These are phyloP conservation scores for Drosophila ananassae DNA, from an alignment of 1,140 invertebrate genomes.

Conservation along the genomic window DNA sequence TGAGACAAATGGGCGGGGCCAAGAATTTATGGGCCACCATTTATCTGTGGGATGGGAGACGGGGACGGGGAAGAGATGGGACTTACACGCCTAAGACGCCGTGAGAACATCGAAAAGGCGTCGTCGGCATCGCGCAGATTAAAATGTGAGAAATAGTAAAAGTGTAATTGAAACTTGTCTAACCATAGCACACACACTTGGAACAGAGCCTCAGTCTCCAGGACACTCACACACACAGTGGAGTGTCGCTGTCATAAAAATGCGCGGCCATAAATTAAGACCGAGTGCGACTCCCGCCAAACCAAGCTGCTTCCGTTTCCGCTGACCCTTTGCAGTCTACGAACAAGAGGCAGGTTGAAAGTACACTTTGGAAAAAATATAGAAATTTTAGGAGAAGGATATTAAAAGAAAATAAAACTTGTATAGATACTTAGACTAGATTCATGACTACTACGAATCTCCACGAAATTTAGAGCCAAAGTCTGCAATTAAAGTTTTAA, in stretches of 20 bases:
- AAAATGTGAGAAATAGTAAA: slow-evolving; percentile 83
- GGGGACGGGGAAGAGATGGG: slow-evolving; percentile 4
- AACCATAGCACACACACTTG: slow-evolving; percentile 53
- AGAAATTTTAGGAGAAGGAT: neutral
- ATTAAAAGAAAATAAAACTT: neutral
- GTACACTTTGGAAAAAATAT: neutral
- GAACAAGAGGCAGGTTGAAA: slow-evolving; percentile 17
- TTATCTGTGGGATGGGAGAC: slow-evolving; percentile 49
- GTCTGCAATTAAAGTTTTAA: neutral
- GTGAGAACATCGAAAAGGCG: slow-evolving; percentile 75
- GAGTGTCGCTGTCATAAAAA: slow-evolving; percentile 74
- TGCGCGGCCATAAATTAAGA: slow-evolving; percentile 78
- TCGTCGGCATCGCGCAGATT: slow-evolving; percentile 62
- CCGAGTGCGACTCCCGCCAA: slow-evolving; percentile 63
- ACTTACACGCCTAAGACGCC: slow-evolving; percentile 73
- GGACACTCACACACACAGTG: slow-evolving; percentile 50
- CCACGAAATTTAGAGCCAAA: neutral
- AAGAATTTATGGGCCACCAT: slow-evolving; percentile 63
- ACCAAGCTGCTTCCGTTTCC: slow-evolving; percentile 58
- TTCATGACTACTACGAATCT: neutral
- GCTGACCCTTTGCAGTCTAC: slow-evolving; percentile 52
- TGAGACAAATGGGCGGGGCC: slow-evolving; percentile 61
- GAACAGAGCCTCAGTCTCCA: slow-evolving; percentile 26
- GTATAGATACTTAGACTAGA: no score
- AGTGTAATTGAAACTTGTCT: slow-evolving; percentile 82